Evolutionary conservation across 1,140 invertebrate genomes (phyloP).

Genomic region (Drosophila paulistorum): DNA sequence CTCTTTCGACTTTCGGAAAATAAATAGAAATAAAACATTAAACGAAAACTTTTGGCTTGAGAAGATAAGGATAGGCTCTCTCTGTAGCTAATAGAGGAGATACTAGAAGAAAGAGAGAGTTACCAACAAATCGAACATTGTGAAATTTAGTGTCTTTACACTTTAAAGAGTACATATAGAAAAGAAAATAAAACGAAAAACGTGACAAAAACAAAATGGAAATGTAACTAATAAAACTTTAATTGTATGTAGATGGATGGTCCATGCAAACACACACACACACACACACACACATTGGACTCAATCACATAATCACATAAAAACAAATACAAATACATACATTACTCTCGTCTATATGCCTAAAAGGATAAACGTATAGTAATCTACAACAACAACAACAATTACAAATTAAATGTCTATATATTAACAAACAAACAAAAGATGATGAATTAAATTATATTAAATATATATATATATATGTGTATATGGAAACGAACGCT

Average conservation of each 20-base stretch:
- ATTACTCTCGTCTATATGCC: constrained; percentile 73
- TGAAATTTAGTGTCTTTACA: constrained; percentile 81
- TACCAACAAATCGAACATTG: constrained; percentile 76
- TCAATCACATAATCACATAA: constrained; percentile 25
- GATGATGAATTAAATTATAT: constrained; percentile 24
- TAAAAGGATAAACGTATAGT: constrained; percentile 80
- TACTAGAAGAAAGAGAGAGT: constrained; percentile 32
- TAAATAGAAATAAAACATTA: not conserved
- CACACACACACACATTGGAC: constrained; percentile 27
- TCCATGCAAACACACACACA: constrained; percentile 28
- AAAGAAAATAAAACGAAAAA: constrained; percentile 42
- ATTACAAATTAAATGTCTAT: constrained; percentile 77
- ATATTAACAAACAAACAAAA: constrained; percentile 44
- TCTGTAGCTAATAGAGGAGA: constrained; percentile 53
- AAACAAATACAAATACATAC: constrained; percentile 52
- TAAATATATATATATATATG: constrained; percentile 49
- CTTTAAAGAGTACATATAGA: constrained; percentile 77
- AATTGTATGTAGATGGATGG: constrained; percentile 49
- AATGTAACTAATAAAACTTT: constrained; percentile 48
- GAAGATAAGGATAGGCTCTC: constrained; percentile 16
- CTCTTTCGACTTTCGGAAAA: constrained; percentile 32
- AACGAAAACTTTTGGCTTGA: constrained; percentile 17
- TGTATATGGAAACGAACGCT: constrained; percentile 68
- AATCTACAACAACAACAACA: constrained; percentile 87
- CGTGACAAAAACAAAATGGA: constrained; percentile 33